Evolutionary conservation across 2,888 invertebrate species (phyloP).

Genomic region (Imbricaverruca yamaguchii): DNA sequence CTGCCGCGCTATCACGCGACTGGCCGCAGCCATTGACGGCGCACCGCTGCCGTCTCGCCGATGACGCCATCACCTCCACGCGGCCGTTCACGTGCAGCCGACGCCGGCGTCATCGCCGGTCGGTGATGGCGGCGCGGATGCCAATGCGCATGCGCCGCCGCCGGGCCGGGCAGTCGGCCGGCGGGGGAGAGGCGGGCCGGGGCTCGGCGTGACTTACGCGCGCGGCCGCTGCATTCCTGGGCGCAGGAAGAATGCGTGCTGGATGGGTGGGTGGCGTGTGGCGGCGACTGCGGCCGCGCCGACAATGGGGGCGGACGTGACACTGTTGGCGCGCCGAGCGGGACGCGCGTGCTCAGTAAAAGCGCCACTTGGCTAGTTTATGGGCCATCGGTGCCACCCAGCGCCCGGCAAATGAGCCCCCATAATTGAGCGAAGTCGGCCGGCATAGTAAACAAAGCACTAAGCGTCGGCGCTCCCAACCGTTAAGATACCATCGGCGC

Average conservation of each 20-base stretch:
- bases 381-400: background rate
- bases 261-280: background rate
- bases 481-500: conserved; percentile 11
- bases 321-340: background rate
- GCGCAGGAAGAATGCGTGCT: conserved; percentile 6
- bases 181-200: background rate
- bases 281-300: background rate
- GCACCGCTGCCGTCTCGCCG: too few species aligned
- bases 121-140: background rate
- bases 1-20: too few species aligned
- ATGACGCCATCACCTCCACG: too few species aligned
- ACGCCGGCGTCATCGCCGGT: background rate
- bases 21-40: too few species aligned
- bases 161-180: too few species aligned
- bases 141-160: too few species aligned
- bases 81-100: background rate
- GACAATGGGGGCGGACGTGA: background rate
- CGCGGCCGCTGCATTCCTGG: background rate
- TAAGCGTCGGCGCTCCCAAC: background rate
- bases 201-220: background rate
- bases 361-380: background rate
- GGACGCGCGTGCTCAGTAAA: conserved; percentile 1
- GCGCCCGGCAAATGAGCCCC: background rate
- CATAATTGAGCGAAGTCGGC: background rate
- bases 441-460: conserved; percentile 14